Evolutionary conservation across 2,888 invertebrate genomes (phyloP).

Genomic region (Luperina nickerlii): DNA sequence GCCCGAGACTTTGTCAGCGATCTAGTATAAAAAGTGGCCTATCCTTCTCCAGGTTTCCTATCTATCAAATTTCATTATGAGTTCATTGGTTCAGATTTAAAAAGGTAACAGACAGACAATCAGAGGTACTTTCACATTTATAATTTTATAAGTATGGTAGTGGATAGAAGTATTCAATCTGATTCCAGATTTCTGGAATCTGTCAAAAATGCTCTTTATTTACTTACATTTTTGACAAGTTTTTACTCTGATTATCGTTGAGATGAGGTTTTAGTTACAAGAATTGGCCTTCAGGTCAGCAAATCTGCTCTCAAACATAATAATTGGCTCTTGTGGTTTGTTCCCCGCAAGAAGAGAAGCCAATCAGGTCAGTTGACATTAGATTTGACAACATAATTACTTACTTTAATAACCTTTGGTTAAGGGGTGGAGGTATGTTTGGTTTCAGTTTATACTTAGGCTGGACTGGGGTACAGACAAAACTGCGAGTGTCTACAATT

Average conservation of each 20-base stretch:
- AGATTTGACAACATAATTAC: constrained; percentile 23
- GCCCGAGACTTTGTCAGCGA: not conserved
- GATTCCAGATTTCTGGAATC: not conserved
- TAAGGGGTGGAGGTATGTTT: not conserved
- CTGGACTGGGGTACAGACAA: not conserved
- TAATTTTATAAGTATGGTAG: not conserved
- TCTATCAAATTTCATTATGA: not conserved
- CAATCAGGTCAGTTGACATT: constrained; percentile 13
- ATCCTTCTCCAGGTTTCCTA: not conserved
- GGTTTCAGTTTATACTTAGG: not conserved
- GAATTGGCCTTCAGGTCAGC: not conserved
- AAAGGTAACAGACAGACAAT: not conserved
- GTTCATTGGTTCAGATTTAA: not conserved
- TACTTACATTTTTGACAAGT: not conserved
- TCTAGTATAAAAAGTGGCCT: not conserved
- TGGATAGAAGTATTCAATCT: too few relatives aligned
- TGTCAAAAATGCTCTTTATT: not conserved
- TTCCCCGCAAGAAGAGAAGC: not conserved
- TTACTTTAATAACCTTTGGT: not conserved
- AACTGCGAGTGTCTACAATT: not conserved
- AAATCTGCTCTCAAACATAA: not conserved
- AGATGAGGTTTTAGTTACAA: not conserved
- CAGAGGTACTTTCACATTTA: not conserved
- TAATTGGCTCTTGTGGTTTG: constrained; percentile 20
- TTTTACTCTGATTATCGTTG: not conserved